Base-by-base conservation (phyloP, 1,140 invertebrate genomes). In the Lutraria rhynchaena region DNA sequence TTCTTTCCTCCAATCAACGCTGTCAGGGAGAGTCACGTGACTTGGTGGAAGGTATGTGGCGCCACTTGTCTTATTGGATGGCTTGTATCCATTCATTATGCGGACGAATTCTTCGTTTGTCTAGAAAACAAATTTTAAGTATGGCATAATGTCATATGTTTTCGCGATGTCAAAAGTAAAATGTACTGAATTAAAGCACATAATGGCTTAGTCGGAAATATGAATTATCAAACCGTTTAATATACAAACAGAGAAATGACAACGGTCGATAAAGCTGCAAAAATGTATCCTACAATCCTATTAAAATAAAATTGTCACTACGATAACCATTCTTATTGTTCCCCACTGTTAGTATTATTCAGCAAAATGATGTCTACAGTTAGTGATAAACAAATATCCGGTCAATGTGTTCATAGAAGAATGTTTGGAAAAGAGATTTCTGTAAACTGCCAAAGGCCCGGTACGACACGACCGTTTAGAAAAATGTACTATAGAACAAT, bases 1-100 rank as follows among this genome's bases (percentile, higher is more conserved):
- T 69, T 90, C 83, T 15, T 80, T 85, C 51, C 89, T 86, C 89
- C 89, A 90, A 73, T 90, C 88, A 57, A 90, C 87, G 22, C 31
- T 75, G 27, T 78, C 76, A 2, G 88, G 88, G 0, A 88, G 70
- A 11, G 70, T 61, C 15, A 85, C 60, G 55, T 83, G 57, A 41
- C 63, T 69, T 17, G 78, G 74, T 31, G 82, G 37, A 13, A 84
- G n/a, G 60, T 73, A 87, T 27, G 67, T 46, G 33, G 61, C 31
- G 17, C 60, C 46, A 7, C 17, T 37, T 15, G 24, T 69, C 35
- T 17, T 58, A 27, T 49, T 71, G 49, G 37, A 5, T 15, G 35
- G 58, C 67, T 74, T 75, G 75, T 83, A 85, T 3, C 87, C 88
- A 57, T 89, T 90, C 87, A 89, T 87, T 11, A 55, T 31, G 4